Conservation (phyloP, 1,140 invertebrate species). For the Drepana arcuata region DNA sequence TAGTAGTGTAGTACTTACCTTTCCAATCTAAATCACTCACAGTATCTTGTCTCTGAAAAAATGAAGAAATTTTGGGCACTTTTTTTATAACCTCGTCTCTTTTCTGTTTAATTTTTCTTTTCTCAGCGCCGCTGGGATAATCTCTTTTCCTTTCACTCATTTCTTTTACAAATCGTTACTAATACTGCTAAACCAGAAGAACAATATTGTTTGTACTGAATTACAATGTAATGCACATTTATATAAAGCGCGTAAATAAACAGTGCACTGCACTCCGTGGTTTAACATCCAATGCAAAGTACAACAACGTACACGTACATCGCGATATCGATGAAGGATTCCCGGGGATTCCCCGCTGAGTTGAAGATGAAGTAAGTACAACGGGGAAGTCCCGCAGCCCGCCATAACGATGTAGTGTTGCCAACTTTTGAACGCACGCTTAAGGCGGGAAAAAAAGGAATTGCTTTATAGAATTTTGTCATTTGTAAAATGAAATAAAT, state of each 20-base stretch:
- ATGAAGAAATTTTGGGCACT: conserved; percentile 8
- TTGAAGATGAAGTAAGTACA: conserved; percentile 10
- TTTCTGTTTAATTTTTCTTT: background rate
- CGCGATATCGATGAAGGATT: conserved; percentile 10
- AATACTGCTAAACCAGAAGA: conserved; percentile 18
- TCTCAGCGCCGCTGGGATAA: background rate
- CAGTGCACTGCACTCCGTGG: conserved; percentile 10
- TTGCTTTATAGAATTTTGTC: conserved; percentile 13
- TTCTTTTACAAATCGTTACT: background rate
- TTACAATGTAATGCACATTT: conserved; percentile 10
- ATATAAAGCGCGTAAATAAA: conserved; percentile 11
- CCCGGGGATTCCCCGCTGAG: conserved; percentile 10
- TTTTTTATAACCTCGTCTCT: background rate
- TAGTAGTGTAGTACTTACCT: conserved; percentile 17
- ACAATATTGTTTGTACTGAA: conserved; percentile 19
- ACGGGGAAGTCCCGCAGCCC: conserved; percentile 10
- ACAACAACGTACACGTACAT: conserved; percentile 10
- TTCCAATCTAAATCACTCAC: conserved; percentile 19
- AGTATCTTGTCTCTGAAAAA: conserved; percentile 19
- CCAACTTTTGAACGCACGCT: conserved; percentile 13
- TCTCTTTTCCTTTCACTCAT: background rate
- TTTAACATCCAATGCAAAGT: conserved; percentile 5
- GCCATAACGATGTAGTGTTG: conserved; percentile 10
- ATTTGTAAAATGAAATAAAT: conserved; percentile 15
- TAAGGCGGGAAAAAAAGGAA: conserved; percentile 14